Percentiles rank a stretch among this genome's conserved stretches.
These are phyloP conservation scores for Muscina levida DNA, from an alignment of 2,888 invertebrate genomes.

Conservation along the genomic window DNA sequence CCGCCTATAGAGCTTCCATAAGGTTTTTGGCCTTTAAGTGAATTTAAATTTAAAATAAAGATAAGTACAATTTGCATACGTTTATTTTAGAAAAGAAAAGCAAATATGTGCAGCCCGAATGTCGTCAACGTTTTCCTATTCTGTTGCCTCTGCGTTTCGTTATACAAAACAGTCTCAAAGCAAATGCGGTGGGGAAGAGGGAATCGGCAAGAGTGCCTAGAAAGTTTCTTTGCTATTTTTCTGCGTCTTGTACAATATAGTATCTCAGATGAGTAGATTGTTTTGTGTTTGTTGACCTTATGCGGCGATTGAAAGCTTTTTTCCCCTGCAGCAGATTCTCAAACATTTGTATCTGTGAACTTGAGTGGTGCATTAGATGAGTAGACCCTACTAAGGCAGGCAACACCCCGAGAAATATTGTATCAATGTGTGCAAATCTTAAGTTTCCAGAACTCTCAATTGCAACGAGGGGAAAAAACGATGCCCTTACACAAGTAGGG, in stretches of 20 bases:
- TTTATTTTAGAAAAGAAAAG: constrained; percentile 10
- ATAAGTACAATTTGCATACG: neutral
- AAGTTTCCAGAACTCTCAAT: constrained; percentile 12
- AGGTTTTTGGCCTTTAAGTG: constrained; percentile 16
- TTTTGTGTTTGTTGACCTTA: neutral
- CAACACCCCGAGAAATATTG: too few species aligned
- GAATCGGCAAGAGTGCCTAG: constrained; percentile 6
- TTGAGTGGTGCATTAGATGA: neutral
- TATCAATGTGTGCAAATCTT: constrained; percentile 22
- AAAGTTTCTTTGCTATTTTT: neutral
- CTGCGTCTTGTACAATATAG: neutral
- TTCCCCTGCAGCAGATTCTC: neutral
- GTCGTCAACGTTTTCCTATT: constrained; percentile 13
- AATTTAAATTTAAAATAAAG: neutral
- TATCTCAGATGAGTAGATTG: neutral
- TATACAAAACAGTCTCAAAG: neutral
- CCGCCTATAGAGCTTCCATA: constrained; percentile 6
- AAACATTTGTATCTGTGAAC: neutral
- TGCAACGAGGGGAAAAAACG: constrained; percentile 10
- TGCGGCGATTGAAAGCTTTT: constrained; percentile 1
- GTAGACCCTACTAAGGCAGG: too few species aligned
- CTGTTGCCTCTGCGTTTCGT: too few species aligned
- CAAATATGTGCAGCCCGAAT: neutral
- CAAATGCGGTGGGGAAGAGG: neutral
- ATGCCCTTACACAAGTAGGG: constrained; percentile 39